phyloP scores from a whole-genome alignment of 2,797 vertebrate genomes.

The Lepus townsendii region DNA sequence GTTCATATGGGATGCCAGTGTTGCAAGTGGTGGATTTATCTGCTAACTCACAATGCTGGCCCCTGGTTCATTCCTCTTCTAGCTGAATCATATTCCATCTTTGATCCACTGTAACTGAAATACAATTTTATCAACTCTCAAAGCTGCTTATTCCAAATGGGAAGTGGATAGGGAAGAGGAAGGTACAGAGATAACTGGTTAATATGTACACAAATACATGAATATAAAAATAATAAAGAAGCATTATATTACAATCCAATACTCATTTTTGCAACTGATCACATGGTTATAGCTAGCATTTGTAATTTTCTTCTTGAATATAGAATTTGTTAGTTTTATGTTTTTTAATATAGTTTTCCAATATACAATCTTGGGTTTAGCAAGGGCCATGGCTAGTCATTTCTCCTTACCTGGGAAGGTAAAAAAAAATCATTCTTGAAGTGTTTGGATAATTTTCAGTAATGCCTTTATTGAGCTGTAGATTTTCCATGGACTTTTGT shows the following conservation, averaged over 20 bases:
- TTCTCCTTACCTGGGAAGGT: neutral
- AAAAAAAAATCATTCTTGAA: neutral
- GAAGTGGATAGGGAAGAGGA: neutral
- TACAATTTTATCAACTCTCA: neutral
- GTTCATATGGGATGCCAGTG: too few relatives aligned
- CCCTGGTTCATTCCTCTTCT: neutral
- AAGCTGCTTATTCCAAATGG: neutral
- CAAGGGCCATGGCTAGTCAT: neutral
- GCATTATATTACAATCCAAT: neutral
- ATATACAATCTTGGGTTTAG: neutral
- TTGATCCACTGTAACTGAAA: neutral
- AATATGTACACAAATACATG: neutral
- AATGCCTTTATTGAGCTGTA: neutral
- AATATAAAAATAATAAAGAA: conserved; percentile 4
- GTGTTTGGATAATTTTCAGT: neutral
- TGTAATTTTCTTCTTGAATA: neutral
- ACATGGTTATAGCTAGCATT: neutral
- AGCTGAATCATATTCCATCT: neutral
- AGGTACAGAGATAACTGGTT: neutral
- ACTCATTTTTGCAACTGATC: neutral
- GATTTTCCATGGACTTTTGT: neutral
- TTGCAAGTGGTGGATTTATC: too few relatives aligned
- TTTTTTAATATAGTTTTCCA: neutral
- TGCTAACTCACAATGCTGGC: too few relatives aligned
- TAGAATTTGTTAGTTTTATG: too few relatives aligned